phyloP scores from a whole-genome alignment of 2,888 invertebrate genomes.

The Digitonthophagus gazella region DNA sequence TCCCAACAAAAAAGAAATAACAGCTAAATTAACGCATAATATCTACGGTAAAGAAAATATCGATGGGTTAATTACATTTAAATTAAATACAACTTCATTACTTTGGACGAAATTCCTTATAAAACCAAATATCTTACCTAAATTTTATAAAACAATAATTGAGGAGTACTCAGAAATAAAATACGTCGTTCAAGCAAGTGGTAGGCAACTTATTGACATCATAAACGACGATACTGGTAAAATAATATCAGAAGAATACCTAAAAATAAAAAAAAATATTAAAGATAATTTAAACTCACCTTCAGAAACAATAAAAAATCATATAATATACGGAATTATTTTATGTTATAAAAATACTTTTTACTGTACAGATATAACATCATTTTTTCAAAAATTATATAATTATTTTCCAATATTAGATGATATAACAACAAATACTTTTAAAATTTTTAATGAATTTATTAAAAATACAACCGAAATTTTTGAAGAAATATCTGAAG shows the following conservation, averaged over 20 bases:
- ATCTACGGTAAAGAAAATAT: constrained; percentile 30
- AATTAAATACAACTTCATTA: constrained; percentile 35
- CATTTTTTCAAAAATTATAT: no score
- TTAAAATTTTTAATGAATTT: no score
- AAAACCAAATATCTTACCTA: constrained; percentile 28
- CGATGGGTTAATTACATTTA: constrained; percentile 32
- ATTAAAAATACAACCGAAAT: no score
- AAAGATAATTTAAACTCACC: background rate
- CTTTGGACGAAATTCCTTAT: constrained; percentile 35
- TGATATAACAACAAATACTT: no score
- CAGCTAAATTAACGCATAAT: constrained; percentile 31
- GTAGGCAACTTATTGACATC: constrained; percentile 34
- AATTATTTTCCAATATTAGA: no score
- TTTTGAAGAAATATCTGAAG: no score
- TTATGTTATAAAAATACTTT: constrained; percentile 52
- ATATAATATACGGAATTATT: no score
- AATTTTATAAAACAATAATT: constrained; percentile 32
- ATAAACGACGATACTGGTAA: constrained; percentile 35
- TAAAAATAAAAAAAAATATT: constrained; percentile 21
- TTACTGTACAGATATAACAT: constrained; percentile 52
- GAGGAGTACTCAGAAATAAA: constrained; percentile 35
- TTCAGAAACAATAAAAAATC: background rate
- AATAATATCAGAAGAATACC: constrained; percentile 28
- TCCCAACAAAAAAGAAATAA: constrained; percentile 34
- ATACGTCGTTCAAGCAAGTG: constrained; percentile 34